Base-by-base conservation (phyloP, 2,888 invertebrate species). In the Boloria euphrosyne region DNA sequence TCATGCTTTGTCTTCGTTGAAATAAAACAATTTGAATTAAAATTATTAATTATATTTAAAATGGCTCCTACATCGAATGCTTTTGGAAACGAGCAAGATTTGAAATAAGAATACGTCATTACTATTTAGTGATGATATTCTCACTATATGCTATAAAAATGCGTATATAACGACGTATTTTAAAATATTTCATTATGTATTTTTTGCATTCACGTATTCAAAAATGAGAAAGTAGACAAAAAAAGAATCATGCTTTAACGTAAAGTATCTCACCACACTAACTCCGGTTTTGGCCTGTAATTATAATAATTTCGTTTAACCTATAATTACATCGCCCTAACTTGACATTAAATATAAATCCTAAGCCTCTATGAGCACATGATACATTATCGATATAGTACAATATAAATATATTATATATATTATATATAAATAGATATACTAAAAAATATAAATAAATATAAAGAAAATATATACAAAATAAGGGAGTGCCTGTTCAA, bases 181-280 rank as follows among this genome's bases (percentile, higher is more conserved):
- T 55, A 50, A 13, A 14, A 18, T 31, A 53, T 65, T 38, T 38
- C 17, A 14, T 13, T 60, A 18, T 58, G 31, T 46, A 13, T 31
- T 13, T n/a, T 47, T 10, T 47, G 6, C 60, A 61, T 57, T 68
- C 55, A 16, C 27, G 51, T 47, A 63, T 62, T 43, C 13, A 59
- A 65, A 47, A 57, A 54, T 43, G 53, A 68, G 10, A 65, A 65
- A 65, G 46, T 65, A 67, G 53, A 50, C 47, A 67, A 61, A 64
- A 66, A 10, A 38, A 57, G 64, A 80, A 73, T 75, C 90, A 90
- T 89, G 90, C 90, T 81, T 76, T 81, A 79, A 81, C 79, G 70
- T 76, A 76, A 82, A 84, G 78, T 75, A 73, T 86, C 90, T 90
- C 90, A 90, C 90, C 90, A 89, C 85, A 75, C 87, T 90, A 82